Evolutionary conservation across 2,113 vertebrate species (phyloP).

Genomic region (Ammodytes dubius): DNA sequence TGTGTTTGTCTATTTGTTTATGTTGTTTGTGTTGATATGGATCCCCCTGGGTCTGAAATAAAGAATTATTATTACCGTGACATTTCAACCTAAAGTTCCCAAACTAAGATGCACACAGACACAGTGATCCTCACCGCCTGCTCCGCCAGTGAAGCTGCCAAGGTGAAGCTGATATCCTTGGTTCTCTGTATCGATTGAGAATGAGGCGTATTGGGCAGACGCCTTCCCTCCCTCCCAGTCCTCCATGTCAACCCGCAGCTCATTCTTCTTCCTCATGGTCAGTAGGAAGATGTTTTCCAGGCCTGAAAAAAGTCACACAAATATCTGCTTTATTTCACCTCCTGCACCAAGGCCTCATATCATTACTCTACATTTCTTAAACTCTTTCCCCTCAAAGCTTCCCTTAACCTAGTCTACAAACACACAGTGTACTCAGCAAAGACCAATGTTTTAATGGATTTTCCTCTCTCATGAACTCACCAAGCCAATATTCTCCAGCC

Average conservation of each 20-base stretch:
- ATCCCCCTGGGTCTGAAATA: too few species aligned
- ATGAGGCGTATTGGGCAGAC: conserved; percentile 75
- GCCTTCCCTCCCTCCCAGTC: conserved; percentile 81
- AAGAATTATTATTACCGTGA: not conserved
- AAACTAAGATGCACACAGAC: not conserved
- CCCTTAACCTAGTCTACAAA: not conserved
- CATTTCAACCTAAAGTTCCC: not conserved
- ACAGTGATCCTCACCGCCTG: conserved; percentile 39
- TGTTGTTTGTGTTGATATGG: too few species aligned
- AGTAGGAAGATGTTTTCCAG: conserved; percentile 85
- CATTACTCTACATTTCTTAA: not conserved
- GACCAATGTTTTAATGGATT: not conserved
- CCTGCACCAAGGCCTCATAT: too few species aligned
- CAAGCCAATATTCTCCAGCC: conserved; percentile 74
- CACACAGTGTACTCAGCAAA: not conserved
- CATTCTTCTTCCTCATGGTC: conserved; percentile 80
- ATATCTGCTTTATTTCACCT: conserved; percentile 8
- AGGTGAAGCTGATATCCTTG: conserved; percentile 48
- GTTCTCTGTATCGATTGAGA: conserved; percentile 80
- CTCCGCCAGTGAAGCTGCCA: conserved; percentile 34
- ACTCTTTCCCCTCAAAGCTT: not conserved
- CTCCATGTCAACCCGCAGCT: conserved; percentile 84
- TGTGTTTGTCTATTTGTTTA: too few species aligned
- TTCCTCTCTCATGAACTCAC: conserved; percentile 33
- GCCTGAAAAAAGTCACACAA: conserved; percentile 63